Percentiles rank a stretch among this genome's conserved stretches.
These are phyloP conservation scores for Hydroisotoma schaefferi DNA, from an alignment of 2,888 invertebrate genomes.

Conservation along the genomic window DNA sequence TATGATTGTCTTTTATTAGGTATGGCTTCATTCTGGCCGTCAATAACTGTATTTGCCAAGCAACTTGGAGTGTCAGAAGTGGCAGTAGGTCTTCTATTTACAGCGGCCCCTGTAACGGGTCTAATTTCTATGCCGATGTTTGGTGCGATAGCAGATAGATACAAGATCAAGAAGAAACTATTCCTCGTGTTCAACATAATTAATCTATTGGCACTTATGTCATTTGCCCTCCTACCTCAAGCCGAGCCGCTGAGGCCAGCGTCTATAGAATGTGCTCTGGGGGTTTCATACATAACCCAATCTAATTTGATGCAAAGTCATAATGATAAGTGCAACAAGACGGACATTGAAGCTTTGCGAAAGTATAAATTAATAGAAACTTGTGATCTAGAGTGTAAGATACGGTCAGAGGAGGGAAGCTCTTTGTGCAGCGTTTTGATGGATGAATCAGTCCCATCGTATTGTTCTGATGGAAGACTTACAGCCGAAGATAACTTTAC, in stretches of 20 bases:
- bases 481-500: conserved; percentile 11
- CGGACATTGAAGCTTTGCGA: background rate
- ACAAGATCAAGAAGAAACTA: conserved; percentile 67
- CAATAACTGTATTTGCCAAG: conserved; percentile 65
- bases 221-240: conserved; percentile 69
- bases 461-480: background rate
- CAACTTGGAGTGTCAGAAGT: conserved; percentile 76
- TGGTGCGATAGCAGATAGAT: conserved; percentile 76
- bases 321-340: background rate
- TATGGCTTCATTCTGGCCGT: conserved; percentile 76
- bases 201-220: conserved; percentile 66
- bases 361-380: background rate
- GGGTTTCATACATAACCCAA: conserved; percentile 20
- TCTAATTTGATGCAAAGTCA: background rate
- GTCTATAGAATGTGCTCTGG: conserved; percentile 48
- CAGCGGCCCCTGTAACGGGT: conserved; percentile 66
- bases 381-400: background rate
- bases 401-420: background rate
- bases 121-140: conserved; percentile 75
- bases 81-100: conserved; percentile 72
- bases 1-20: conserved; percentile 57
- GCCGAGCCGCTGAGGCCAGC: conserved; percentile 57
- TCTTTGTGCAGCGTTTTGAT: background rate
- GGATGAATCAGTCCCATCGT: background rate
- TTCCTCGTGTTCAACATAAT: conserved; percentile 70